A percentile compares a stretch with the other conserved stretches of the same genome.
Conservation (phyloP, 2,888 invertebrate genomes). For the Cheilosia grossa region DNA sequence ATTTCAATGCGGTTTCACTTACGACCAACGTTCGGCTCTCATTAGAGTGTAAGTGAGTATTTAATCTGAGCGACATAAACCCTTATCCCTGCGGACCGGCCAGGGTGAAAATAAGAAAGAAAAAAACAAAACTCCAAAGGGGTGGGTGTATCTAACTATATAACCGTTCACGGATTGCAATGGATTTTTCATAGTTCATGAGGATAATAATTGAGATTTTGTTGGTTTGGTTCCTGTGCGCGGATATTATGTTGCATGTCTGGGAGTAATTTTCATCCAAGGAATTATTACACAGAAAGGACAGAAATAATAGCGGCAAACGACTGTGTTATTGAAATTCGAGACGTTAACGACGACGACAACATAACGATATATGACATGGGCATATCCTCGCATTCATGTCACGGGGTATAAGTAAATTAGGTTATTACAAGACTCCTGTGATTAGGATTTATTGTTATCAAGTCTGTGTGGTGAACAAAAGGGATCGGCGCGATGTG, state of each 20-base stretch:
- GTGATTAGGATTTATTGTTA: slow-evolving; percentile 73
- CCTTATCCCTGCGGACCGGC: slow-evolving; percentile 4
- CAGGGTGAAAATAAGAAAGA: background rate
- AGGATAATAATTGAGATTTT: slow-evolving; percentile 72
- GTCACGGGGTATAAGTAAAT: slow-evolving; percentile 68
- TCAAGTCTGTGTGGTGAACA: slow-evolving; percentile 58
- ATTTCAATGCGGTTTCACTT: slow-evolving; percentile 73
- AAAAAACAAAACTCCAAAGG: background rate
- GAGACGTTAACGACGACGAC: slow-evolving; percentile 64
- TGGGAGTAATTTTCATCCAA: slow-evolving; percentile 58
- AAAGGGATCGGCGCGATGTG: slow-evolving; percentile 16
- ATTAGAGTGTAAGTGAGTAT: slow-evolving; percentile 70
- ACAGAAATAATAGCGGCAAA: slow-evolving; percentile 51
- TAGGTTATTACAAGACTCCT: slow-evolving; percentile 71
- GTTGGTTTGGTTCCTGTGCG: slow-evolving; percentile 34
- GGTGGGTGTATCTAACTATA: slow-evolving; percentile 34
- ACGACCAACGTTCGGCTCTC: slow-evolving; percentile 65
- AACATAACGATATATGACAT: slow-evolving; percentile 23
- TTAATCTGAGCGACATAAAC: slow-evolving; percentile 59
- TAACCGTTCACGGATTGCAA: slow-evolving; percentile 46
- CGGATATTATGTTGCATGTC: slow-evolving; percentile 58
- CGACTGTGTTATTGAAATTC: slow-evolving; percentile 69
- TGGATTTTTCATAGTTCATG: slow-evolving; percentile 28
- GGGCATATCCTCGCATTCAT: slow-evolving; percentile 64
- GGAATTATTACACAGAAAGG: slow-evolving; percentile 43